Evolutionary conservation across 2,113 vertebrate genomes (phyloP), one percentile per base, ranked within the genome.

Genomic region (Ictidomys tridecemlineatus): DNA sequence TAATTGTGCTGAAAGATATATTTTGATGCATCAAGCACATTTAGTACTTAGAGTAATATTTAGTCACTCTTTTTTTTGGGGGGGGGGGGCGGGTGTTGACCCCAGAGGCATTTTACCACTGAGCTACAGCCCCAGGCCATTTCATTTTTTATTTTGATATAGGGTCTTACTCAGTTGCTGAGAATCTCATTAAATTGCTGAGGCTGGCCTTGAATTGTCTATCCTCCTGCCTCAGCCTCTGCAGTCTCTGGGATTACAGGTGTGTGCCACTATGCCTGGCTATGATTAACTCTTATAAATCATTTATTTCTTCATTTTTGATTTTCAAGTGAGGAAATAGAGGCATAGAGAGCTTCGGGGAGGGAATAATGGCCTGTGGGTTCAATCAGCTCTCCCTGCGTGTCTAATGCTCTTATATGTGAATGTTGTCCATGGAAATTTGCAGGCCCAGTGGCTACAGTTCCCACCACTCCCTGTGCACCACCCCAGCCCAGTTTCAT

Each of bases 11-110:
- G 2, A 14, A 28, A 37, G 45, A 1, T 17, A n/a, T 2, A 4
- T 56, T 51, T 11, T 1, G 18, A 1, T 28, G 20, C 8, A 0
- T 0, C 0, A 51, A 42, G 61, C 0, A 2, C 13, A n/a, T 5
- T 30, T 1, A 0, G 42, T 6, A 30, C 42, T 58, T 28, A 32
- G 79, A 48, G n/a, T 42, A 34, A 48, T 4, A 12, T 3, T 7
- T 70, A 12, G 18, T 39, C 53, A 73, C 7, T 48, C 14, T 78
- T 51, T 51, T 51, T 51, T n/a, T n/a, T n/a, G n/a, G n/a, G 12
- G 2, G 0, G 10, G 32, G 2, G 26, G 51, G 5, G 32, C 0
- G 24, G 61, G 9, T 3, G 26, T 11, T 63, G 24, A 63, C 28
- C 61, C 24, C 24, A 26, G 24, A 9, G 26, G 61, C 24, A 28